These are phyloP conservation scores for Anthophora plumipes DNA, from an alignment of 2,888 invertebrate species.

Conservation along the genomic window DNA sequence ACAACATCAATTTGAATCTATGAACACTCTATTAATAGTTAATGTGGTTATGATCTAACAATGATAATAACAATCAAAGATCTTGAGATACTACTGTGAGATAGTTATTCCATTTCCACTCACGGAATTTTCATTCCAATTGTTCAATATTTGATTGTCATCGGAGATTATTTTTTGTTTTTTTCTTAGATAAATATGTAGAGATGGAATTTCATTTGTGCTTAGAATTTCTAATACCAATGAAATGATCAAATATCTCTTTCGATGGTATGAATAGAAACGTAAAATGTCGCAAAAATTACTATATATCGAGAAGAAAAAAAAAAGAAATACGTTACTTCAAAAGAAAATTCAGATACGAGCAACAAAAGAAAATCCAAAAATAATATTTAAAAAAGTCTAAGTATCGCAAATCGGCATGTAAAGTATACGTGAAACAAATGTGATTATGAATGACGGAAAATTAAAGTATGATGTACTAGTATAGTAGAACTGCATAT, in stretches of 20 bases:
- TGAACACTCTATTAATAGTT: slow-evolving; percentile 31
- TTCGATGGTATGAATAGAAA: not conserved
- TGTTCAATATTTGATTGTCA: slow-evolving; percentile 7
- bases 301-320: too few relatives aligned
- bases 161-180: not conserved
- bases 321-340: not conserved
- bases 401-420: too few relatives aligned
- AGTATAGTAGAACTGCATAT: slow-evolving; percentile 3
- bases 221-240: slow-evolving; percentile 20
- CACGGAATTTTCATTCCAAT: not conserved
- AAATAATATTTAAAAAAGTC: too few relatives aligned
- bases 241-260: not conserved
- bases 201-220: slow-evolving; percentile 9
- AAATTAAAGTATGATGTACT: slow-evolving; percentile 6
- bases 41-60: slow-evolving; percentile 9
- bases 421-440: not conserved
- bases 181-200: not conserved
- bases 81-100: not conserved
- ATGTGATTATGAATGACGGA: not conserved
- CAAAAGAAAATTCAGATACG: not conserved
- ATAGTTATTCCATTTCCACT: not conserved
- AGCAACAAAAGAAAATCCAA: not conserved
- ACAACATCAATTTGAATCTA: slow-evolving; percentile 48
- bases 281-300: not conserved
- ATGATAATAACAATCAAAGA: slow-evolving; percentile 8